These are phyloP conservation scores for Pipistrellus kuhlii DNA, from an alignment of 2,797 vertebrate species.

Conservation along the genomic window DNA sequence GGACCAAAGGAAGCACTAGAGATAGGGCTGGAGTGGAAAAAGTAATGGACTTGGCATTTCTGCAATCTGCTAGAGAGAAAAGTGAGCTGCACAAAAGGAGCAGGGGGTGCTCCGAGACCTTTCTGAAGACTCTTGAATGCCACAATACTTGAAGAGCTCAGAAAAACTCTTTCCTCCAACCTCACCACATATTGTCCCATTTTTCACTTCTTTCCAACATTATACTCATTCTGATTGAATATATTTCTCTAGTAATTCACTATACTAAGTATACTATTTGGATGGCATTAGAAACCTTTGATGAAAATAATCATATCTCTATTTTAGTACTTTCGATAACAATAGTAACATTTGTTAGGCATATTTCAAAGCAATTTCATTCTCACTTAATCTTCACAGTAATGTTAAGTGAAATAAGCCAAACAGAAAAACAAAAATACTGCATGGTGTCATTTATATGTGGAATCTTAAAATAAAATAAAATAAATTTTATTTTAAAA, in stretches of 20 bases:
- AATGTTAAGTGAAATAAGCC: constrained; percentile 1
- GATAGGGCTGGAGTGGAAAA: not conserved
- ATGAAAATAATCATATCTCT: not conserved
- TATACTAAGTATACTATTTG: not conserved
- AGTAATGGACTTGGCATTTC: not conserved
- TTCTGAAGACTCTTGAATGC: not conserved
- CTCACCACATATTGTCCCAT: not conserved
- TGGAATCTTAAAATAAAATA: not conserved
- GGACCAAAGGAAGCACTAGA: not conserved
- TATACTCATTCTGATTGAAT: not conserved
- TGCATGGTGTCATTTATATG: not conserved
- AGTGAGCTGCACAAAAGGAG: not conserved
- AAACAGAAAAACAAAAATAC: not conserved
- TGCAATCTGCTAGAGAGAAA: not conserved
- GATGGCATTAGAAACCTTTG: not conserved
- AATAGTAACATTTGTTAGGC: not conserved
- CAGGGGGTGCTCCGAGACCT: not conserved
- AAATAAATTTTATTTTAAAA: not conserved
- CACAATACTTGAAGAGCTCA: not conserved
- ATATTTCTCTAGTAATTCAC: not conserved
- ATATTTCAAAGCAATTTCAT: not conserved
- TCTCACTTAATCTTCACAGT: not conserved
- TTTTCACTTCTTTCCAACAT: constrained; percentile 43
- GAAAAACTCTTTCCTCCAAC: not conserved
- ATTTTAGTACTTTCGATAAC: not conserved